Conservation (phyloP, 2,888 invertebrate species). For the Dermolepida albohirtum region DNA sequence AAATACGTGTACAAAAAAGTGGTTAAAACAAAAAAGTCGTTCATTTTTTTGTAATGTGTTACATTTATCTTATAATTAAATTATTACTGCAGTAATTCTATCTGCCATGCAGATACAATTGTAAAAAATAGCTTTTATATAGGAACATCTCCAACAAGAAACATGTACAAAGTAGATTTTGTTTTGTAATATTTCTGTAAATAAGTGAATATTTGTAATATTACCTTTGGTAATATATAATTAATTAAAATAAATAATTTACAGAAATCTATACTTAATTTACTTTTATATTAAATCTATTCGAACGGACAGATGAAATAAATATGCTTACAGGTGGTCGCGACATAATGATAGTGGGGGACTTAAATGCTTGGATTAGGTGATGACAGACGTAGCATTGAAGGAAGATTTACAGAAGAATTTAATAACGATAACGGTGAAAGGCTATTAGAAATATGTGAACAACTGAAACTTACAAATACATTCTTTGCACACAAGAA, state of each 20-base stretch:
- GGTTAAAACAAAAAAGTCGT: constrained; percentile 4
- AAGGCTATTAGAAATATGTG: too few species aligned
- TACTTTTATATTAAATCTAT: too few species aligned
- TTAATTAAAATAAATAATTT: constrained; percentile 14
- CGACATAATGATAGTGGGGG: too few species aligned
- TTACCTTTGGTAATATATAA: constrained; percentile 36
- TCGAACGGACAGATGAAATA: too few species aligned
- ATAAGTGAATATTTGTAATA: constrained; percentile 33
- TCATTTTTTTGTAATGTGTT: constrained; percentile 3
- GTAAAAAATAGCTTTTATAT: constrained; percentile 33
- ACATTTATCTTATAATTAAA: constrained; percentile 14
- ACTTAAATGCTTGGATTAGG: too few species aligned
- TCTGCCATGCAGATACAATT: constrained; percentile 41
- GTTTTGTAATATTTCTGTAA: constrained; percentile 34
- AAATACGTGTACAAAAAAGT: background rate
- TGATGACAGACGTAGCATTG: too few species aligned
- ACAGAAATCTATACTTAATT: background rate
- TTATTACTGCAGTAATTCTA: constrained; percentile 9
- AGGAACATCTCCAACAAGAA: constrained; percentile 9
- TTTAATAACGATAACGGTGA: too few species aligned
- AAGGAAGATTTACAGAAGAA: too few species aligned
- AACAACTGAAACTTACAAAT: too few species aligned
- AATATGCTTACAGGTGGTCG: too few species aligned
- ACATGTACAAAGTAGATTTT: constrained; percentile 36
- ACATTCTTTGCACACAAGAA: too few species aligned